Evolutionary conservation across 2,888 invertebrate genomes (phyloP), one percentile per base, ranked within the genome.

Genomic region (Andrena bucephala): DNA sequence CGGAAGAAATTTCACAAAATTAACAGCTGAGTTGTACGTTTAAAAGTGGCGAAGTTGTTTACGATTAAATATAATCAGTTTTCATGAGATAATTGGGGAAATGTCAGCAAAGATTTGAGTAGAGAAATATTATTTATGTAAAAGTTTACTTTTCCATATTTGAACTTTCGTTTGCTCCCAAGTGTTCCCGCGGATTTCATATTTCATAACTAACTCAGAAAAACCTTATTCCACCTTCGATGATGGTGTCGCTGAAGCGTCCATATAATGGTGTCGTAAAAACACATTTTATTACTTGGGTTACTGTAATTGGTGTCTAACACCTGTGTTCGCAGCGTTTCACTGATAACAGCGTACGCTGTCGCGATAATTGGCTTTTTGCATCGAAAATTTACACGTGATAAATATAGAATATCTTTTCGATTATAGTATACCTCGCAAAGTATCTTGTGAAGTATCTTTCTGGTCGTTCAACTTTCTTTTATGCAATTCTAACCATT

Each of bases 291-390:
- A 81, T 71, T 75, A 48, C 31, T 42, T 0, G 5, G 31, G 2
- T 62, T 29, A 27, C 54, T 71, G 67, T 81, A 82, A 82, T 80
- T 80, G 66, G 71, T 71, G 66, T 7, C 62, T 68, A 68, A 68
- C 60, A 75, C 63, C 63, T 42, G 7, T 24, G 10, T 36, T 70
- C 60, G 24, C 62, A 16, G 75, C 16, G 54, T 36, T 74, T 36
- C 20, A 29, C 48, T 50, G 74, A 63, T 63, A 75, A 67, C 36
- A 48, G 20, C 27, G 27, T 13, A 60, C 27, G 16, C 3, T 3
- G 31, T 16, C 2, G 4, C 10, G 16, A n/a, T 60, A 48, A 70
- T 54, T 36, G 50, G 36, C 8, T 36, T 20, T 52, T 48, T 16
- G 4, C 16, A 8, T 59, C n/a, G 29, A 67, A 70, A 70, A 59